Evolutionary conservation across 1,140 invertebrate species (phyloP).

Genomic region (Drosophila athabasca): DNA sequence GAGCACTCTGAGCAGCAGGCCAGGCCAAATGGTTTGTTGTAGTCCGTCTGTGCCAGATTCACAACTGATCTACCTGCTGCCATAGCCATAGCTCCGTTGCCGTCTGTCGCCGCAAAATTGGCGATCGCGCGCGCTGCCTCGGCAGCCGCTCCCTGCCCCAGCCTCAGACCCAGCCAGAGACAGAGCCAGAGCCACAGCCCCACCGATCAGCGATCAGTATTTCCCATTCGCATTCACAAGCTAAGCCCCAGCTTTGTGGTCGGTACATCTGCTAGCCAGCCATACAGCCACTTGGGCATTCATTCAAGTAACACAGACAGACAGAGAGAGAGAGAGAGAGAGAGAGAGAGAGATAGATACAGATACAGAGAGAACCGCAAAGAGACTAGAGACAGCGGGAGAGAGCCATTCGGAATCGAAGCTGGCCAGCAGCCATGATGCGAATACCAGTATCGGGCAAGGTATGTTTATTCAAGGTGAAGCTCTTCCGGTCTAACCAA

Average conservation of each 20-base stretch:
- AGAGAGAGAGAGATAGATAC: not conserved
- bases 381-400: constrained; percentile 17
- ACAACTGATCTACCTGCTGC: constrained; percentile 80
- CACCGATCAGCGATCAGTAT: constrained; percentile 43
- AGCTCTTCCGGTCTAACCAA: no score
- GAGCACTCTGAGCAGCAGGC: constrained; percentile 50
- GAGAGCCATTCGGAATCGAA: not conserved
- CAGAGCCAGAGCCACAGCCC: constrained; percentile 1
- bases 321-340: not conserved
- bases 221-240: constrained; percentile 43
- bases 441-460: no score
- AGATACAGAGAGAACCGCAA: not conserved
- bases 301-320: constrained; percentile 51
- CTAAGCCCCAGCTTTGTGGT: constrained; percentile 44
- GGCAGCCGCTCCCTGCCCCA: not conserved
- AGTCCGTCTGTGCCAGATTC: constrained; percentile 73
- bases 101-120: constrained; percentile 56
- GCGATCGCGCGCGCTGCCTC: constrained; percentile 47
- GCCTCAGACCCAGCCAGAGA: constrained; percentile 5
- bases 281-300: constrained; percentile 55
- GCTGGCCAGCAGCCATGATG: no score
- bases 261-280: constrained; percentile 68
- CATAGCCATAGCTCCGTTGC: constrained; percentile 51
- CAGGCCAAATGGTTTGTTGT: constrained; percentile 77
- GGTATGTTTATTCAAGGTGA: no score